Conservation (phyloP, 1,140 invertebrate species). For the Atta texana region DNA sequence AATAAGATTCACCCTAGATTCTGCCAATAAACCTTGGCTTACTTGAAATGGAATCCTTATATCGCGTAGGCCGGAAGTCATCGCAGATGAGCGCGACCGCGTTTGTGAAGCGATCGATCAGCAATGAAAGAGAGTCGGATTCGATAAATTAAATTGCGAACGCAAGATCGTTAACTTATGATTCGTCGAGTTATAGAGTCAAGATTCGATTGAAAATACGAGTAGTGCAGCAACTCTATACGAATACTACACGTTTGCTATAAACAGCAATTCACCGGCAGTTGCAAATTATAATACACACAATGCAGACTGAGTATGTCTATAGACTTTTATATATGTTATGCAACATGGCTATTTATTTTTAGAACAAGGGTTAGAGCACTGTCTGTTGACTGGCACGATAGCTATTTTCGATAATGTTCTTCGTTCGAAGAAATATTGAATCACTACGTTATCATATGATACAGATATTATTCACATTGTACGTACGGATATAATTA, state of each 20-base stretch:
- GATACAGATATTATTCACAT: not conserved
- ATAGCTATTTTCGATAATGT: conserved; percentile 37
- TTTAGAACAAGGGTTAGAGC: conserved; percentile 36
- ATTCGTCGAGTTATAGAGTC: conserved; percentile 62
- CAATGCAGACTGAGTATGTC: conserved; percentile 34
- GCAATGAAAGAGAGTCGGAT: conserved; percentile 57
- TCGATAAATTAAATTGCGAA: conserved; percentile 75
- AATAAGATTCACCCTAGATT: conserved; percentile 54
- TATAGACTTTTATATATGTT: conserved; percentile 37
- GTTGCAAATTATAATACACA: conserved; percentile 9
- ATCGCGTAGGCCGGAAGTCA: conserved; percentile 65
- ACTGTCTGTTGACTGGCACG: conserved; percentile 12
- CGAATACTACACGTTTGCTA: not conserved
- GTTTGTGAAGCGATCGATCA: conserved; percentile 57
- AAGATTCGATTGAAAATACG: conserved; percentile 34
- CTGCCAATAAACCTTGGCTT: conserved; percentile 23
- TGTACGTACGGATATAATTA: not conserved
- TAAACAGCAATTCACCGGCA: conserved; percentile 14
- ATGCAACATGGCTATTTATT: conserved; percentile 1
- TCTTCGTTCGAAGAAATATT: conserved; percentile 1
- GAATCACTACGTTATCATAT: not conserved
- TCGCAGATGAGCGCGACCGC: conserved; percentile 50
- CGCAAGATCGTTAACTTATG: conserved; percentile 78
- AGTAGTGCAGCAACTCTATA: not conserved
- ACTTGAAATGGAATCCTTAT: conserved; percentile 26